phyloP scores from a whole-genome alignment of 2,797 vertebrate genomes.

The Myioborus melanocephalus region DNA sequence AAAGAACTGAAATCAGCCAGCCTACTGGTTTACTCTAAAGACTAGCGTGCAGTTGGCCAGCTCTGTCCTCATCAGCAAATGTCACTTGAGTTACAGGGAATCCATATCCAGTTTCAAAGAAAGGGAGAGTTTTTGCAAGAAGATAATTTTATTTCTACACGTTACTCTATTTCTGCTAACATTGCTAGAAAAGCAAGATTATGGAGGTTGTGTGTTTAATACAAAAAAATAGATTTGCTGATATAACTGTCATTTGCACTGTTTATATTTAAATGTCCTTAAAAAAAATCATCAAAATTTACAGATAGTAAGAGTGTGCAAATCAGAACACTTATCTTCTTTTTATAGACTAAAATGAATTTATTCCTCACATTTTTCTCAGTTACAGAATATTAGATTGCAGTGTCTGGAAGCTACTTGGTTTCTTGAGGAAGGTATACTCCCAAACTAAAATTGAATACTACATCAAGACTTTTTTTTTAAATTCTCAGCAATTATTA shows the following conservation, averaged over 20 bases:
- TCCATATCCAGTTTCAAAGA: not conserved
- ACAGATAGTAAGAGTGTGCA: constrained; percentile 45
- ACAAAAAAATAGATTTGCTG: constrained; percentile 67
- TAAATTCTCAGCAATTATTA: not conserved
- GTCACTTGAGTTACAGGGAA: not conserved
- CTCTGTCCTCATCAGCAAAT: not conserved
- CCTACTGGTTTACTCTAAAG: not conserved
- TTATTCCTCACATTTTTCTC: constrained; percentile 70
- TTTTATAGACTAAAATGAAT: constrained; percentile 74
- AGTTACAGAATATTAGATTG: constrained; percentile 69
- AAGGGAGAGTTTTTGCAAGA: not conserved
- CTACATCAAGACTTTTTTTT: not conserved
- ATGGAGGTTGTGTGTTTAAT: not conserved
- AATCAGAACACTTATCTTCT: constrained; percentile 70
- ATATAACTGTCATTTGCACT: constrained; percentile 71
- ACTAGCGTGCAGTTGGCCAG: not conserved
- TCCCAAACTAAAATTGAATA: constrained; percentile 51
- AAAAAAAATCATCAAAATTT: constrained; percentile 68
- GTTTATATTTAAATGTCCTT: constrained; percentile 75
- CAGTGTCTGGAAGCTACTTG: constrained; percentile 33
- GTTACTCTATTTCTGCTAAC: not conserved
- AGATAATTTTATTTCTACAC: not conserved
- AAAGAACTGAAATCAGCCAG: not conserved
- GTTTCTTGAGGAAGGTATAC: constrained; percentile 60
- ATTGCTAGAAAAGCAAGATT: constrained; percentile 24